Base-by-base conservation (phyloP, 2,888 invertebrate species). In the Chrysotoxum bicinctum region DNA sequence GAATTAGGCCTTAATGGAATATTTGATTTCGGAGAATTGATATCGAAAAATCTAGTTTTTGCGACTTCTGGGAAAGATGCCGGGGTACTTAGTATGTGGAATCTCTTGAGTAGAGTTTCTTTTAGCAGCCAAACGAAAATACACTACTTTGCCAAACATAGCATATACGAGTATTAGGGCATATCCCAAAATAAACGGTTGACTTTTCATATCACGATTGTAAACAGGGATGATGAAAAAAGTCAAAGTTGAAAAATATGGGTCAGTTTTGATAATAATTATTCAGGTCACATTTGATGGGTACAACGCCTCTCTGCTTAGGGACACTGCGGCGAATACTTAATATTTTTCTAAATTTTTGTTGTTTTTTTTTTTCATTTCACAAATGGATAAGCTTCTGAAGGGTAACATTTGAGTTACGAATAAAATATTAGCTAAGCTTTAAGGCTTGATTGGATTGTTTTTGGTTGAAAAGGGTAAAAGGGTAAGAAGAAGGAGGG, bases 251-350 rank as follows among this genome's bases (percentile, higher is more conserved):
- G 23, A 68, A 78, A 87, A 81, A 88, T 88, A 88, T 88, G 88
- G 90, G 89, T 90, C 88, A 89, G 85, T 87, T 88, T 88, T 89
- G 88, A 89, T 90, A 89, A 89, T 60, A 30, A 48, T 89, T 90
- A 90, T 90, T 89, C 90, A 88, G 88, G 89, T 90, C 90, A 90
- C 90, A 90, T 89, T 90, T 90, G 89, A 88, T 89, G 88, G 89
- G 89, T 88, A 72, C 79, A 74, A 82, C 72, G 83, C 70, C 78
- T 62, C 70, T 68, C 58, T 72, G 60, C 16, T 58, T 40, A 66
- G 21, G 60, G 37, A 73, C 77, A 73, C 72, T 66, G 45, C 2
- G 70, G 37, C 68, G 82, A 77, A 82, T 82, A 73, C 72, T 76
- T 77, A 81, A 37, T 37, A 76, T 64, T 66, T 76, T 72, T 52